A percentile compares a stretch with the other conserved stretches of the same genome.
Conservation (phyloP, 2,113 vertebrate genomes). For the Stercorarius parasiticus region DNA sequence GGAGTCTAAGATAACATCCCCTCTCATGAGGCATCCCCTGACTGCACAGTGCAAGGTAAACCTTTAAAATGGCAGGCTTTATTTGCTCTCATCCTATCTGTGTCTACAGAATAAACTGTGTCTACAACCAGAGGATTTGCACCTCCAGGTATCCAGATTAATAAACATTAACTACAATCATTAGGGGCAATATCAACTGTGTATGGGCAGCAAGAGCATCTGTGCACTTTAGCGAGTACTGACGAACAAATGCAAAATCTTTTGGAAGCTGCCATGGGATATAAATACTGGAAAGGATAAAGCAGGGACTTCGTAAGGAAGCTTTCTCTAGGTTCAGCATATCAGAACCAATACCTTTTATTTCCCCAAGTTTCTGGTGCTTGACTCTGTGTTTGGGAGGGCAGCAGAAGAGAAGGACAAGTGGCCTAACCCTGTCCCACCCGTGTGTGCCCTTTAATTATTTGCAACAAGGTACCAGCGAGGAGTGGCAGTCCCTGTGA, state of each 20-base stretch:
- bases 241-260: not conserved
- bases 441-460: not conserved
- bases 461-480: not conserved
- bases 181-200: not conserved
- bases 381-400: not conserved
- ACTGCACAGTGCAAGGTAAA: not conserved
- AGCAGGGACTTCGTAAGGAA: not conserved
- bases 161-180: not conserved
- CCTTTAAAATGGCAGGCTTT: not conserved
- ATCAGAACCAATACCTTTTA: not conserved
- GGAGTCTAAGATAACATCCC: not conserved
- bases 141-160: not conserved
- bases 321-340: not conserved
- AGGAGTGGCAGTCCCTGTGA: not conserved
- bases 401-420: not conserved
- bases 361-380: not conserved
- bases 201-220: not conserved
- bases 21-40: not conserved
- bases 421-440: rapidly evolving
- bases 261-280: not conserved
- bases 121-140: not conserved
- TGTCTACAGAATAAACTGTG: not conserved
- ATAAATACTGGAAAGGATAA: not conserved
- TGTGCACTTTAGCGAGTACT: not conserved
- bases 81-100: not conserved